Percentiles rank a stretch among this genome's conserved stretches.
Evolutionary conservation across 2,113 vertebrate genomes (phyloP).

Genomic region (Fulica atra): DNA sequence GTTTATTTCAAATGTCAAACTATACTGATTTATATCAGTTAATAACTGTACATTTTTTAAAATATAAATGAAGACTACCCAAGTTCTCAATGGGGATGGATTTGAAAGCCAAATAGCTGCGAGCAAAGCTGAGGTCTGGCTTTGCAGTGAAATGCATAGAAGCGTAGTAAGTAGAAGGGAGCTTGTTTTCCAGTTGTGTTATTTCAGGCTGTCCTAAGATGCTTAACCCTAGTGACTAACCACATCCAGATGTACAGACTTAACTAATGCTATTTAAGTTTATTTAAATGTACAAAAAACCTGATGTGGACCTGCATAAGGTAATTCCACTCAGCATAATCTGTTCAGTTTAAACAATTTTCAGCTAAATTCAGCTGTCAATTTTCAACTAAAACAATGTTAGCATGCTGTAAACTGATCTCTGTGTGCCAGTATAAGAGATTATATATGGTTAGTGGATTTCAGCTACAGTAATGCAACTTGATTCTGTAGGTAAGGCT

Average conservation of each 20-base stretch:
- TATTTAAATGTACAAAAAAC: not conserved
- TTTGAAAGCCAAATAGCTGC: not conserved
- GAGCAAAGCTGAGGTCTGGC: not conserved
- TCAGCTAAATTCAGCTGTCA: not conserved
- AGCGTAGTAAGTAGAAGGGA: not conserved
- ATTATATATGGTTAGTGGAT: not conserved
- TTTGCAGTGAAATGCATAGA: not conserved
- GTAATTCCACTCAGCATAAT: not conserved
- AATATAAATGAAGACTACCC: not conserved
- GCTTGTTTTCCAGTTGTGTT: not conserved
- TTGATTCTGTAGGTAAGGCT: not conserved
- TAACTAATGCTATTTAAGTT: not conserved
- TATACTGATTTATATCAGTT: not conserved
- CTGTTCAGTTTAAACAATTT: not conserved
- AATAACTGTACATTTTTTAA: rapidly evolving
- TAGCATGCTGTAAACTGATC: not conserved
- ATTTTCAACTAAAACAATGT: not conserved
- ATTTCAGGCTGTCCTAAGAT: not conserved
- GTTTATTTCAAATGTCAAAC: not conserved
- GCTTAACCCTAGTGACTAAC: not conserved
- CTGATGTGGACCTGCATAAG: not conserved
- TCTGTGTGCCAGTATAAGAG: not conserved
- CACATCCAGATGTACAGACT: not conserved
- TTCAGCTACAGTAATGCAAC: not conserved
- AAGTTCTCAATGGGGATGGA: not conserved